Conservation (phyloP, 2,113 vertebrate genomes). For the Dasypus novemcinctus region DNA sequence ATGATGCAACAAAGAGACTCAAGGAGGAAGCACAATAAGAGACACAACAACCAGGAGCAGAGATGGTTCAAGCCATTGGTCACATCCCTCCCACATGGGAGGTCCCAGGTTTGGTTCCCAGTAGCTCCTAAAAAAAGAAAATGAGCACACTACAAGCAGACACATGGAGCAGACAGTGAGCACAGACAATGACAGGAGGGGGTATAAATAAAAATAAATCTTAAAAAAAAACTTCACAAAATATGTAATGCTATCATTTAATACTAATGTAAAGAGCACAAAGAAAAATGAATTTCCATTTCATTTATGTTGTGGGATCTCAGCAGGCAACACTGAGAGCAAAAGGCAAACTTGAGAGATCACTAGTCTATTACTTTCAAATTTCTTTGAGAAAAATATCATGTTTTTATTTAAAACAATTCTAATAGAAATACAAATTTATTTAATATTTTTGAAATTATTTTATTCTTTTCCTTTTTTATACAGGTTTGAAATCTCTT, state of each 20-base stretch:
- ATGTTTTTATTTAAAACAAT: not conserved
- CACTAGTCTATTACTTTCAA: not conserved
- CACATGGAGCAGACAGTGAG: too few relatives aligned
- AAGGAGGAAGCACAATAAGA: too few relatives aligned
- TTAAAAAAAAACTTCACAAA: slow-evolving; percentile 40
- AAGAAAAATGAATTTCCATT: not conserved
- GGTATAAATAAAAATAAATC: too few relatives aligned
- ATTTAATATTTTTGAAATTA: not conserved
- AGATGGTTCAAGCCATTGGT: too few relatives aligned
- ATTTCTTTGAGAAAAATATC: not conserved
- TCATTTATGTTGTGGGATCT: not conserved
- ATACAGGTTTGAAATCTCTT: not conserved
- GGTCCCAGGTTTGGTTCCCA: too few relatives aligned
- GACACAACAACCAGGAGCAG: too few relatives aligned
- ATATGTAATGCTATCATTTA: slow-evolving; percentile 4
- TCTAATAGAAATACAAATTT: not conserved
- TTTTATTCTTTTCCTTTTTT: not conserved
- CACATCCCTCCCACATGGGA: too few relatives aligned
- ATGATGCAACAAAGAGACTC: too few relatives aligned
- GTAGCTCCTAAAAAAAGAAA: too few relatives aligned
- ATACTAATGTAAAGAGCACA: not conserved
- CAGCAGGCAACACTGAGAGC: not conserved
- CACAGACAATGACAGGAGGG: too few relatives aligned
- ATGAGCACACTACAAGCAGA: too few relatives aligned
- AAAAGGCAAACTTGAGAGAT: not conserved